phyloP scores from a whole-genome alignment of 2,797 vertebrate species.

The Taeniopygia guttata region DNA sequence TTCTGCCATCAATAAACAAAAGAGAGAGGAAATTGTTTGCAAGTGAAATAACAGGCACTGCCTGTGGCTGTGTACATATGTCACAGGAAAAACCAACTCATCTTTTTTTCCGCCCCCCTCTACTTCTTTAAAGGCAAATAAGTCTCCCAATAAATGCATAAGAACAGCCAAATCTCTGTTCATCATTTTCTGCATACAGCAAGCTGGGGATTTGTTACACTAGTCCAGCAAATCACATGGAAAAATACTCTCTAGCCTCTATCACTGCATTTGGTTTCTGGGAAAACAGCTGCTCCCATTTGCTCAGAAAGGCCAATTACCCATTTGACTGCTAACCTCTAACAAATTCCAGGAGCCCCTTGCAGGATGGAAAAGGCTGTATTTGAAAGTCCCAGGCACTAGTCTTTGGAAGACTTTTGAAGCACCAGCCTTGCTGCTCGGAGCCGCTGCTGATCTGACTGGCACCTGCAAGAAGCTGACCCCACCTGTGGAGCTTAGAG shows the following conservation, averaged over 20 bases:
- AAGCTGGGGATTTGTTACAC: not conserved
- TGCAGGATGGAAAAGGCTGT: not conserved
- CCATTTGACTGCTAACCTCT: not conserved
- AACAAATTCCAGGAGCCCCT: not conserved
- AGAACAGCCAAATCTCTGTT: not conserved
- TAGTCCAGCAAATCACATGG: not conserved
- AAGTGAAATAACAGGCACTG: constrained; percentile 65
- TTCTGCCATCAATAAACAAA: constrained; percentile 69
- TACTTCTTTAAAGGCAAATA: constrained; percentile 55
- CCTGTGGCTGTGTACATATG: constrained; percentile 66
- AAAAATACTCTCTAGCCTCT: not conserved
- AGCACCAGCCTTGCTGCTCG: not conserved
- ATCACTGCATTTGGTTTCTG: not conserved
- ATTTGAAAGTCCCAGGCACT: not conserved
- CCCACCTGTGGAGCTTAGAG: not conserved
- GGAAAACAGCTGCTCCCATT: not conserved
- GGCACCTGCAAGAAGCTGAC: not conserved
- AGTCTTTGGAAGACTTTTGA: not conserved
- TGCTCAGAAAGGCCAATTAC: not conserved
- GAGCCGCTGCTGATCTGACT: not conserved
- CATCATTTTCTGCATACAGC: not conserved
- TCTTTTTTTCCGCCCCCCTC: not conserved
- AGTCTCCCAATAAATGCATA: constrained; percentile 26
- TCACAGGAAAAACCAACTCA: constrained; percentile 47
- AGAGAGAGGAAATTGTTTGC: constrained; percentile 74